A percentile compares a stretch with the other conserved stretches of the same genome.
Conservation (phyloP, 2,888 invertebrate genomes). For the Neria commutata region DNA sequence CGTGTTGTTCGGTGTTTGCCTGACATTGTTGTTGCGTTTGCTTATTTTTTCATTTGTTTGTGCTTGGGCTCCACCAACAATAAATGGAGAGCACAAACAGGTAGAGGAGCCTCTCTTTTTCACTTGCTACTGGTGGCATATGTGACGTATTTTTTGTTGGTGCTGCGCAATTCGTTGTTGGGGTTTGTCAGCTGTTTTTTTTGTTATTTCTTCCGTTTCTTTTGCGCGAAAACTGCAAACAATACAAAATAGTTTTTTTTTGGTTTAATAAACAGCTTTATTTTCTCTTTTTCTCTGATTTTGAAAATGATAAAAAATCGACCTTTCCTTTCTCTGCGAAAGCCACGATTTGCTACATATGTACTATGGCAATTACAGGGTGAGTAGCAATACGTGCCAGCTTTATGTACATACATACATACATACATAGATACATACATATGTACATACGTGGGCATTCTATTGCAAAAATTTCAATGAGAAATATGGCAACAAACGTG, state of each 20-base stretch:
- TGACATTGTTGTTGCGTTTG: neutral
- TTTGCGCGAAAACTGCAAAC: neutral
- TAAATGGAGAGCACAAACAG: neutral
- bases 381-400: too few species aligned
- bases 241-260: constrained; percentile 13
- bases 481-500: too few species aligned
- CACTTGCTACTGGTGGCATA: neutral
- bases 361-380: too few species aligned
- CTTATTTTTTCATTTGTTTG: constrained; percentile 7
- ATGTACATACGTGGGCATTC: too few species aligned
- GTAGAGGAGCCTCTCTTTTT: neutral
- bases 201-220: neutral
- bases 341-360: too few species aligned
- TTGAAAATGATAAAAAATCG: too few species aligned
- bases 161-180: constrained; percentile 22
- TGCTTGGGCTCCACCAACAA: constrained; percentile 14
- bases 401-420: too few species aligned
- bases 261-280: too few species aligned
- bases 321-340: too few species aligned
- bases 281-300: too few species aligned
- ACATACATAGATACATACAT: too few species aligned
- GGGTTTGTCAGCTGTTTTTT: neutral
- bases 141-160: neutral
- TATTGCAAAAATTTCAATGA: too few species aligned
- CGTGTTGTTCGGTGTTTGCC: neutral